Evolutionary conservation across 2,797 vertebrate genomes (phyloP).

Genomic region (Lagocephalus sceleratus): DNA sequence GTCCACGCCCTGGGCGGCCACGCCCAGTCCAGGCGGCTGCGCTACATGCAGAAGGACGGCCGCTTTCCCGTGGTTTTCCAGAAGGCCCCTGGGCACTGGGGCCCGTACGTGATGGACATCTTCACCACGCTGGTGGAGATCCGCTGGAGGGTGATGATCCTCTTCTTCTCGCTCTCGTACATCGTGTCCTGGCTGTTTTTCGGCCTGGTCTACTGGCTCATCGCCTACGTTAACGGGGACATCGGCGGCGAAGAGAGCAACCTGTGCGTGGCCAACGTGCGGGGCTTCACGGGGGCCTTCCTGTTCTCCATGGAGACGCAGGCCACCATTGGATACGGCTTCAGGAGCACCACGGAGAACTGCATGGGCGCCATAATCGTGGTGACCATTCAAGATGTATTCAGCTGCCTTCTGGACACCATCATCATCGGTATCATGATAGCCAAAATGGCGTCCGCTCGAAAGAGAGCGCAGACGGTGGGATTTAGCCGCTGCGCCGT

Average conservation of each 20-base stretch:
- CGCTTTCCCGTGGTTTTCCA: conserved; percentile 87
- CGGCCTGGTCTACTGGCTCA: conserved; percentile 89
- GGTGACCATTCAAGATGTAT: conserved; percentile 84
- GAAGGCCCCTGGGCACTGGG: conserved; percentile 84
- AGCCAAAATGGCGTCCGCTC: conserved; percentile 93
- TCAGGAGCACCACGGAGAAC: conserved; percentile 85
- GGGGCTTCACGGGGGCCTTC: conserved; percentile 88
- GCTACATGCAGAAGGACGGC: conserved; percentile 87
- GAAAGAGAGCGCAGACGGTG: conserved; percentile 90
- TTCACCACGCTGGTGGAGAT: conserved; percentile 96
- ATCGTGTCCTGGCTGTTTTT: conserved; percentile 94
- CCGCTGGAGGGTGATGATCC: conserved; percentile 93
- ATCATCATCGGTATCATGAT: conserved; percentile 87
- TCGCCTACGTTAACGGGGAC: conserved; percentile 85
- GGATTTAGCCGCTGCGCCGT: conserved; percentile 88
- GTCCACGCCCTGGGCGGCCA: conserved; percentile 40
- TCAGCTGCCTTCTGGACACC: conserved; percentile 90
- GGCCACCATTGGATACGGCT: conserved; percentile 92
- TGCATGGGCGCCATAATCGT: conserved; percentile 83
- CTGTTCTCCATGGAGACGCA: conserved; percentile 94
- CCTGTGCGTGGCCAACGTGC: conserved; percentile 85
- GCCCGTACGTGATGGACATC: conserved; percentile 86
- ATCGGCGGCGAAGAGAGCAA: conserved; percentile 27
- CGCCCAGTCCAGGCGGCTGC: conserved; percentile 34
- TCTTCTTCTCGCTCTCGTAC: conserved; percentile 88